Evolutionary conservation across 2,797 vertebrate genomes (phyloP), one percentile per base, ranked within the genome.

Genomic region (Gila robusta): DNA sequence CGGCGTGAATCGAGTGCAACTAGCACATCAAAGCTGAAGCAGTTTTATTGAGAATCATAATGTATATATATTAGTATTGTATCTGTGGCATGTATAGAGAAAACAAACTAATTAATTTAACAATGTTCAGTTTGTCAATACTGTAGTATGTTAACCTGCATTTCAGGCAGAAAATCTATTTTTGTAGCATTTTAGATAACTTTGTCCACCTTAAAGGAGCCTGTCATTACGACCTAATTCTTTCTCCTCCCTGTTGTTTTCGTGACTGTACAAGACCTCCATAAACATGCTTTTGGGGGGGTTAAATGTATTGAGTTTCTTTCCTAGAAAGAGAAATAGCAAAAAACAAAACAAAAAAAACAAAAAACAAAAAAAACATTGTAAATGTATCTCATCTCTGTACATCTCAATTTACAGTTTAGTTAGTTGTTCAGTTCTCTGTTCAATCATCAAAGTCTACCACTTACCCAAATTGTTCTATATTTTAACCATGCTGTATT

Each of bases 151-250:
- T n/a, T 19, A 23, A 26, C 56, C 23, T 41, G 23, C 14, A 66
- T 21, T 64, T 11, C 5, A 79, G 4, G 3, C 17, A 39, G 23
- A 52, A 37, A 64, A 5, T 62, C 19, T 5, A 2, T 16, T 66
- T 87, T 3, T 56, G 49, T 41, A 12, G 1, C n/a, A 62, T 21
- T 23, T 70, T 19, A 77, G 5, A 49, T 6, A 32, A 32, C 32
- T 32, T 32, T 47, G 70, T 73, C 86, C 74, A 88, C 89, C 88
- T 90, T 89, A 88, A 90, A 81, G 23, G 19, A 12, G n/a, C 49
- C 19, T 71, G 80, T 49, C 28, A 26, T 41, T 67, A 4, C 10
- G 26, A 37, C 26, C 32, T 39, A 6, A 23, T 44, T 39, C 17
- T 5, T 28, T 78, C 69, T 72, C 67, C 70, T 52, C 52, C 76